phyloP scores from a whole-genome alignment of 1,140 invertebrate genomes.

The Liolophura sinensis region DNA sequence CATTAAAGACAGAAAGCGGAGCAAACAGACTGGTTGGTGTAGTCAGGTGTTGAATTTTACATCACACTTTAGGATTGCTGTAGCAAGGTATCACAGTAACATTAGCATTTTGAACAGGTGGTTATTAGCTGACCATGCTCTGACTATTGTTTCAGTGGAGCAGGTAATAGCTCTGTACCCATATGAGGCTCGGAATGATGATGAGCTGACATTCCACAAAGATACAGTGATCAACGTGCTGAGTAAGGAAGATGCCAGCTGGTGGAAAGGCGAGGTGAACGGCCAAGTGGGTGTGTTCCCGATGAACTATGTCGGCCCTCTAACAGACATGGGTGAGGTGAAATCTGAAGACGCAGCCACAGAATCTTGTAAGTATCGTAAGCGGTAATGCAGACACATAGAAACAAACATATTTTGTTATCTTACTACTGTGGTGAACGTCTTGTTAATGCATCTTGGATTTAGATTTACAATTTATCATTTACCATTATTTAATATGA shows the following conservation, averaged over 20 bases:
- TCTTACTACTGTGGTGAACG: too few species aligned
- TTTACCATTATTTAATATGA: too few species aligned
- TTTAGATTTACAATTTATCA: too few species aligned
- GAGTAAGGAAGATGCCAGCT: conserved; percentile 88
- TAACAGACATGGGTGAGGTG: background rate
- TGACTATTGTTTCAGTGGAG: conserved; percentile 66
- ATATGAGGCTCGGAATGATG: conserved; percentile 89
- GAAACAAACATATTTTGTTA: too few species aligned
- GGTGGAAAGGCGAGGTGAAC: conserved; percentile 94
- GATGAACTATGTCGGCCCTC: conserved; percentile 56
- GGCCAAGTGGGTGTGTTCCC: conserved; percentile 63
- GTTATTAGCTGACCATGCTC: background rate
- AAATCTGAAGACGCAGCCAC: too few species aligned
- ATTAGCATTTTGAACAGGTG: background rate
- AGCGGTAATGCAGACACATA: too few species aligned
- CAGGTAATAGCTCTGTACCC: conserved; percentile 90
- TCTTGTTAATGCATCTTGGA: too few species aligned
- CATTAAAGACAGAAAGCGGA: too few species aligned
- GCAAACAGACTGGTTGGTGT: too few species aligned
- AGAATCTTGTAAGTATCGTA: too few species aligned
- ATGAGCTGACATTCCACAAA: conserved; percentile 92
- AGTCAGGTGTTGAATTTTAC: too few species aligned
- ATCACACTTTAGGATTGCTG: too few species aligned
- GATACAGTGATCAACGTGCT: conserved; percentile 91
- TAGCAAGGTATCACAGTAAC: background rate